A percentile compares a stretch with the other conserved stretches of the same genome.
Conservation (phyloP, 2,113 vertebrate genomes). For the Saiga tatarica region DNA sequence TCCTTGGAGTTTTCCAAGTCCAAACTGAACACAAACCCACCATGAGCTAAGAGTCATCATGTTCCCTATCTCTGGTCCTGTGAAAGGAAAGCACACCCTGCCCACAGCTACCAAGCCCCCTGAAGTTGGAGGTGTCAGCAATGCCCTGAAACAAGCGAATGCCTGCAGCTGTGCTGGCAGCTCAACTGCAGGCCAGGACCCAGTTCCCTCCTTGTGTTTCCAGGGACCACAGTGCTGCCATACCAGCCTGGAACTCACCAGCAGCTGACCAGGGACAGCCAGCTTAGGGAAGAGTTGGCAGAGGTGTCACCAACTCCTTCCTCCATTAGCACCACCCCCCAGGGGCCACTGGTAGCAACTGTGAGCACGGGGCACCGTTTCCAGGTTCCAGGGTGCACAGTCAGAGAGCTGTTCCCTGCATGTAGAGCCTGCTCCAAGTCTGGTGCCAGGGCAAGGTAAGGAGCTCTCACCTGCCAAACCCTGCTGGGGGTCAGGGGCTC, state of each 20-base stretch:
- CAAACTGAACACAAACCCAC: constrained; percentile 61
- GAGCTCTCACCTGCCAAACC: not conserved
- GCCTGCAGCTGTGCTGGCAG: too few relatives aligned
- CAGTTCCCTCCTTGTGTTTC: not conserved
- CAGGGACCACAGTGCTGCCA: accelerated
- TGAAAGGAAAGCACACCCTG: not conserved
- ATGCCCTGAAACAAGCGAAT: not conserved
- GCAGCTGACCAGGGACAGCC: not conserved
- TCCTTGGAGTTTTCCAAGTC: constrained; percentile 34
- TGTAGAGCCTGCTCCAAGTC: not conserved
- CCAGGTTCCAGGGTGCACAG: not conserved
- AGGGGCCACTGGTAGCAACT: not conserved
- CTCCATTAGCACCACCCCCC: too few relatives aligned
- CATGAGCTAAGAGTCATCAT: not conserved
- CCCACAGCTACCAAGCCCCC: not conserved
- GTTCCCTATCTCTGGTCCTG: not conserved
- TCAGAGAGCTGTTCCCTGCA: not conserved
- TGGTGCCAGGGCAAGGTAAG: not conserved
- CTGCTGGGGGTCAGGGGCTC: not conserved
- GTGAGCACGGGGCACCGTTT: not conserved
- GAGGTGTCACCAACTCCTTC: not conserved
- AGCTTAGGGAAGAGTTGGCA: not conserved
- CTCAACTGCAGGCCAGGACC: not conserved
- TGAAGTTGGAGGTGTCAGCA: not conserved
- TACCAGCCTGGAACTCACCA: not conserved